Base-by-base conservation (phyloP, 2,797 vertebrate genomes). In the Hozukius guyotensis region DNA sequence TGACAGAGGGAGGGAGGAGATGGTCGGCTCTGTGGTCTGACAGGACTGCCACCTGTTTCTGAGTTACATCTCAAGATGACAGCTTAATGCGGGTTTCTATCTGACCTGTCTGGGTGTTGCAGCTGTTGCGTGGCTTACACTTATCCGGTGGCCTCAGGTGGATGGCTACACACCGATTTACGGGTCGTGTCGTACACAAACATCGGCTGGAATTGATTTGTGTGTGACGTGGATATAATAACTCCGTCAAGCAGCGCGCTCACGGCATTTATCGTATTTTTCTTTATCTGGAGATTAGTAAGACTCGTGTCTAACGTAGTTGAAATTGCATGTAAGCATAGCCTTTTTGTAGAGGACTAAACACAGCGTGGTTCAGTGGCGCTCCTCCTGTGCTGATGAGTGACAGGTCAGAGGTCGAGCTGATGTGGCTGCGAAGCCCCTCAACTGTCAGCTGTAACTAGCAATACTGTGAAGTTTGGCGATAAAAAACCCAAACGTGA, bases 401-500 rank as follows among this genome's bases (percentile, higher is more conserved):
- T 53, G 29, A 69, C 46, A 49, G 18, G 57, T 73, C 10, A 22
- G 36, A 74, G 29, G n/a, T 36, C 4, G n/a, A 61, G 34, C 71
- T 52, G 18, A 52, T 22, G 49, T n/a, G 49, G 49, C 49, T n/a
- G 20, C n/a, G 8, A 52, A 52, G 20, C 49, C 46, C 2, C 38
- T 42, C 49, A 52, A 22, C 20, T 65, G 57, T 55, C 59, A 59
- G 70, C 66, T 75, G 11, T 25, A 49, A 46, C 10, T 14, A 74
- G 69, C 22, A 75, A 85, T 72, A 69, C 59, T 61, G 46, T 76
- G 18, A 73, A 77, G 62, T 81, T 64, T 76, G 55, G 53, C 31
- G 59, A 69, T 68, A 49, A 78, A 78, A 74, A 42, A 20, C 57
- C 22, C 61, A 72, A 75, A 72, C 75, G 31, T 55, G 27, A 61